Base-by-base conservation (phyloP, 1,140 invertebrate species). In the Brachionus asplanchnoidis region DNA sequence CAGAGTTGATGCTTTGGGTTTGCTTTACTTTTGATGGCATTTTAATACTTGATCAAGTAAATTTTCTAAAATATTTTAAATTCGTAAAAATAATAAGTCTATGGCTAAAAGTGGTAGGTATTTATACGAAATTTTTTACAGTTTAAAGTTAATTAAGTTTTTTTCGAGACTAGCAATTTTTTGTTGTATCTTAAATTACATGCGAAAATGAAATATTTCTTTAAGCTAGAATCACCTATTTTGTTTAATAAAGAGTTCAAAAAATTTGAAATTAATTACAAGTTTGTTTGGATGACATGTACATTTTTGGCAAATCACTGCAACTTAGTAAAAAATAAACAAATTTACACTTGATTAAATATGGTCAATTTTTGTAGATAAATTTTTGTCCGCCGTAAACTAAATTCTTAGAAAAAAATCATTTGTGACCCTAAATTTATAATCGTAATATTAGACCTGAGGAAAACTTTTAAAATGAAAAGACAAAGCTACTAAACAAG, bases 71-170 rank as follows among this genome's bases (percentile, higher is more conserved):
- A 73, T 20, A 20, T 73, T 17, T 73, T 3, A 14, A 73, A 73
- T 40, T 73, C n/a, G 44, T 20, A 7, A 73, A 36, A 40, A 42
- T 73, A 73, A 40, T 23, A 17, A 42, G 32, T 73, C 17, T 40
- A 17, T 17, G 17, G 2, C 40, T 9, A 42, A 40, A 73, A 42
- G 44, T 42, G 4, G 6, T 68, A 14, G 66, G 11, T 28, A 14
- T 68, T 68, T 68, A 68, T 68, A 68, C 8, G 0, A 32, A 68
- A 68, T 11, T 3, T 32, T 14, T 5, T 36, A 32, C 26, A 68
- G 32, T 68, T 68, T 32, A 73, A 73, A 42, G 20, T 73, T 73
- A 73, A 73, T 73, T 73, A 73, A 73, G 68, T 46, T 20, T 73
- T 73, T n/a, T 68, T 3, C 53, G 0, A 60, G 53, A 60, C 53